phyloP scores from a whole-genome alignment of 1,140 invertebrate genomes.

The Drosophila mojavensis region DNA sequence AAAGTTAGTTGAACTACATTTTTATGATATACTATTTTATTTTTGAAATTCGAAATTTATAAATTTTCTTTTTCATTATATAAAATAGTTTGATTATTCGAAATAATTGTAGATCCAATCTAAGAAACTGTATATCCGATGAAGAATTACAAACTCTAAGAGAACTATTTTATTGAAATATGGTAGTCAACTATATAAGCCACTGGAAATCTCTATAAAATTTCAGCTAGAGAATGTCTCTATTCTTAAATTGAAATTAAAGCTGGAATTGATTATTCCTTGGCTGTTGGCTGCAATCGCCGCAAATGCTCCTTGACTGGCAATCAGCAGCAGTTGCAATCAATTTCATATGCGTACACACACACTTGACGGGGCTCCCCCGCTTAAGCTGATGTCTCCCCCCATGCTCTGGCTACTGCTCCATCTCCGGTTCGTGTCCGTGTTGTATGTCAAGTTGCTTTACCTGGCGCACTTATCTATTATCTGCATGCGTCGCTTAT shows the following conservation, averaged over 20 bases:
- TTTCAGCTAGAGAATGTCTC: no score
- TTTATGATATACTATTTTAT: no score
- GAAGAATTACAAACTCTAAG: no score
- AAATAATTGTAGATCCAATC: no score
- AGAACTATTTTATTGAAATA: no score
- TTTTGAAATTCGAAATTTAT: no score
- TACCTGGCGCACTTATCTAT: conserved; percentile 38
- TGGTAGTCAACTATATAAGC: no score
- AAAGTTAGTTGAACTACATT: no score
- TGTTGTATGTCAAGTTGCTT: conserved; percentile 30
- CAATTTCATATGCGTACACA: conserved; percentile 46
- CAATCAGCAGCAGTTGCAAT: conserved; percentile 40
- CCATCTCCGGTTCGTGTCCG: not conserved
- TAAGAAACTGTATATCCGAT: no score
- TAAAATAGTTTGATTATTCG: no score
- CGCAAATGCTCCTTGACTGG: conserved; percentile 1
- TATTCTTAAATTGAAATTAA: not conserved
- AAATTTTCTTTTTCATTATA: no score
- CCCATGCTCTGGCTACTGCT: not conserved
- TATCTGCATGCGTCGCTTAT: conserved; percentile 50
- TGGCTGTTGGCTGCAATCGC: conserved; percentile 3
- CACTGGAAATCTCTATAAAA: no score
- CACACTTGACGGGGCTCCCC: conserved; percentile 13
- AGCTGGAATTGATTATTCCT: not conserved
- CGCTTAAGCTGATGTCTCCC: not conserved